Percentiles rank a stretch among this genome's conserved stretches.
phyloP scores from a whole-genome alignment of 2,797 vertebrate genomes.

The Crax fasciolata region DNA sequence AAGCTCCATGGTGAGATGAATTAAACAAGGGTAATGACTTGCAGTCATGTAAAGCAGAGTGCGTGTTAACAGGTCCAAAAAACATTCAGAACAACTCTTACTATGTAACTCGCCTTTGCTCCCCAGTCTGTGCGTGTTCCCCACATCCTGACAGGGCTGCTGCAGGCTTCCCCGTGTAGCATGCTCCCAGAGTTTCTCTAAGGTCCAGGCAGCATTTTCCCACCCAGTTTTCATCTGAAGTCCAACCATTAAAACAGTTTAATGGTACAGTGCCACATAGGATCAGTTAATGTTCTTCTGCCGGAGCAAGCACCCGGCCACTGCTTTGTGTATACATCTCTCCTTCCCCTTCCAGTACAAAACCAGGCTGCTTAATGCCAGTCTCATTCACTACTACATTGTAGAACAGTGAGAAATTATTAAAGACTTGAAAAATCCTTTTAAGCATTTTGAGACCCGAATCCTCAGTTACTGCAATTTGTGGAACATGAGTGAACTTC shows the following conservation, averaged over 20 bases:
- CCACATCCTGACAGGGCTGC: not conserved
- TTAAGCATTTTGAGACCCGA: constrained; percentile 20
- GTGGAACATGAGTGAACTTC: constrained; percentile 4
- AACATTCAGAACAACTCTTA: not conserved
- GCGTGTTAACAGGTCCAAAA: not conserved
- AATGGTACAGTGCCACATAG: rapidly evolving
- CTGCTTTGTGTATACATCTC: not conserved
- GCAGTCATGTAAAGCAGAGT: rapidly evolving
- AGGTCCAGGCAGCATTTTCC: not conserved
- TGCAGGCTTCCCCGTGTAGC: not conserved
- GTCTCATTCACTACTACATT: not conserved
- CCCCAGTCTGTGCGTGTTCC: rapidly evolving
- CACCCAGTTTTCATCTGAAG: not conserved
- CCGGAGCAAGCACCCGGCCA: not conserved
- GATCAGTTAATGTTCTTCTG: not conserved
- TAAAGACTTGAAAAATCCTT: constrained; percentile 41
- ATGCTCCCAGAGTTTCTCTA: not conserved
- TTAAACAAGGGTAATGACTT: not conserved
- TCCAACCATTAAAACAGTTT: not conserved
- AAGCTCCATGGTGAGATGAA: not conserved
- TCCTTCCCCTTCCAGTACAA: not conserved
- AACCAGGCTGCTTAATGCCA: not conserved
- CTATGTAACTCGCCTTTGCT: not conserved
- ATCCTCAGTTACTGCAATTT: constrained; percentile 27
- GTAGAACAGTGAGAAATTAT: not conserved